These are phyloP conservation scores for Urocolius indicus DNA, from an alignment of 2,113 vertebrate genomes.

Conservation along the genomic window DNA sequence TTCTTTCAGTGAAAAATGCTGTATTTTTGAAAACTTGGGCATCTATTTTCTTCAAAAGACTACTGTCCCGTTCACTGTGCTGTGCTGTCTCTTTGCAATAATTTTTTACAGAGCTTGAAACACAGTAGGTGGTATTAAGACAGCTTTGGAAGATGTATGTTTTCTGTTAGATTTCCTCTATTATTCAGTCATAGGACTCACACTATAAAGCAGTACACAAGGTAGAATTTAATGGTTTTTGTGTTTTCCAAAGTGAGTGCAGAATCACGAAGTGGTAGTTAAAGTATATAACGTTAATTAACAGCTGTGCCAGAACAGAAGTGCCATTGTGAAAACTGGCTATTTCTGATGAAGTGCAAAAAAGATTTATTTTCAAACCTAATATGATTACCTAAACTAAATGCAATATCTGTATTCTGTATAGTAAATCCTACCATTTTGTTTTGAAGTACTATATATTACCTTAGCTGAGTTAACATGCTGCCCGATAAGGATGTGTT, in stretches of 20 bases:
- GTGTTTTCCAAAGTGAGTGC: neutral
- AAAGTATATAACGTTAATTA: neutral
- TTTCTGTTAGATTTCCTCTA: neutral
- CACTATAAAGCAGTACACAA: neutral
- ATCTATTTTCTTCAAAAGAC: too few species aligned
- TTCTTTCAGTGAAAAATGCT: neutral
- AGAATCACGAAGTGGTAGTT: neutral
- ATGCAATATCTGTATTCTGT: neutral
- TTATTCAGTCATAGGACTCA: neutral
- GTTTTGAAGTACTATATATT: neutral
- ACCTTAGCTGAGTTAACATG: neutral
- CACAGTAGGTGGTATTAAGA: too few species aligned
- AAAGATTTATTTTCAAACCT: neutral
- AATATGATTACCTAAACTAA: neutral
- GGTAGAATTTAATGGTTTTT: neutral
- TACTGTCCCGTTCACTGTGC: too few species aligned
- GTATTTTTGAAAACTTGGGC: too few species aligned
- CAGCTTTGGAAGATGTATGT: neutral
- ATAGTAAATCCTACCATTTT: neutral
- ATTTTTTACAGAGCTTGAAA: too few species aligned
- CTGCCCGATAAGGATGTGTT: neutral
- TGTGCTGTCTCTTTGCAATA: too few species aligned
- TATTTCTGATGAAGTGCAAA: neutral
- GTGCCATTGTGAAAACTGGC: neutral
- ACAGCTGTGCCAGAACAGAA: neutral